A percentile compares a stretch with the other conserved stretches of the same genome.
These are phyloP conservation scores for Parnassius glacialis DNA, from an alignment of 2,888 invertebrate species.

Conservation along the genomic window DNA sequence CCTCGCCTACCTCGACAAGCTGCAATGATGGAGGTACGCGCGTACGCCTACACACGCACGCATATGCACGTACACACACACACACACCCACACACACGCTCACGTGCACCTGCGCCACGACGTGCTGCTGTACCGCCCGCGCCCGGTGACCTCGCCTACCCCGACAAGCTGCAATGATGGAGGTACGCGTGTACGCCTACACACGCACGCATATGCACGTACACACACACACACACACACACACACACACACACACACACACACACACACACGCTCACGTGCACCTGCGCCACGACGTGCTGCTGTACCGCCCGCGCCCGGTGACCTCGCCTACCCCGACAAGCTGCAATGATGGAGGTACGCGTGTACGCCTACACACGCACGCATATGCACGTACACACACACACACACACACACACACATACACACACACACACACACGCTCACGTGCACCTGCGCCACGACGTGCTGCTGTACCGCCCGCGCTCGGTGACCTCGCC, in stretches of 20 bases:
- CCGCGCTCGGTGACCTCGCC: too few species aligned
- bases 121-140: slow-evolving; percentile 83
- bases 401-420: too few species aligned
- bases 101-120: slow-evolving; percentile 86
- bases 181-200: slow-evolving; percentile 73
- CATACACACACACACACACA: too few species aligned
- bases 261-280: too few species aligned
- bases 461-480: slow-evolving; percentile 89
- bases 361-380: too few species aligned
- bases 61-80: too few species aligned
- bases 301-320: slow-evolving; percentile 68
- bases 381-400: not conserved
- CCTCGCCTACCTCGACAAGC: slow-evolving; percentile 29
- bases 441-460: slow-evolving; percentile 78
- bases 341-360: slow-evolving; percentile 97
- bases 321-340: too few species aligned
- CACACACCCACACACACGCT: too few species aligned
- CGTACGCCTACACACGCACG: not conserved
- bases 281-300: slow-evolving; percentile 91
- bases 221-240: too few species aligned
- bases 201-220: not conserved
- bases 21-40: slow-evolving; percentile 96
- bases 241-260: too few species aligned
- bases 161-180: slow-evolving; percentile 93
- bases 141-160: too few species aligned